These are phyloP conservation scores for Hipparchia semele DNA, from an alignment of 2,888 invertebrate genomes.

Conservation along the genomic window DNA sequence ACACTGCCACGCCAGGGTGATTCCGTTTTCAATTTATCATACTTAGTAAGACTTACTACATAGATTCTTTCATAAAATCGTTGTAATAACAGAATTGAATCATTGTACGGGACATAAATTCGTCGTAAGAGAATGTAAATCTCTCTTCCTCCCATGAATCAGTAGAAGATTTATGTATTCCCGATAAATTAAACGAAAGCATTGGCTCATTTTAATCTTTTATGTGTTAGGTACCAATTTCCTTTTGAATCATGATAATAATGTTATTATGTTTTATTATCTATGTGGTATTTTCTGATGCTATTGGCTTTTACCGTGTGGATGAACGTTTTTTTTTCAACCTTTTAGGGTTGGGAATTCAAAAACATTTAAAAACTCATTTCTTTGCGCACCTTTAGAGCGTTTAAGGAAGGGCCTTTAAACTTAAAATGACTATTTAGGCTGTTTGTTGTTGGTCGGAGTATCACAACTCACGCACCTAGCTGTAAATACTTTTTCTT, in stretches of 20 bases:
- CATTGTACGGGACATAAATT: constrained; percentile 44
- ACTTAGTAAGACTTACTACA: not conserved
- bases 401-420: too few relatives aligned
- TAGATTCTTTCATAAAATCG: not conserved
- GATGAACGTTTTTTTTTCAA: too few relatives aligned
- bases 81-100: constrained; percentile 41
- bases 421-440: too few relatives aligned
- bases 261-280: not conserved
- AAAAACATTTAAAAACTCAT: too few relatives aligned
- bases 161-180: constrained; percentile 41
- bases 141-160: constrained; percentile 42
- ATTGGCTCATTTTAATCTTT: constrained; percentile 9
- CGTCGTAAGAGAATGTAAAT: constrained; percentile 49
- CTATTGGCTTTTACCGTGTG: not conserved
- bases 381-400: too few relatives aligned
- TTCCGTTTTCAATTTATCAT: not conserved
- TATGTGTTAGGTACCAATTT: not conserved
- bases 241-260: not conserved
- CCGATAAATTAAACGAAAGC: constrained; percentile 34
- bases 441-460: too few relatives aligned
- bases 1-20: not conserved
- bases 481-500: too few relatives aligned
- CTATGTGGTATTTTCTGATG: not conserved
- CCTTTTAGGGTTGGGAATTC: too few relatives aligned
- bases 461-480: too few relatives aligned